Percentiles rank a stretch among this genome's conserved stretches.
Conservation (phyloP, 2,113 vertebrate genomes). For the Fulica atra region DNA sequence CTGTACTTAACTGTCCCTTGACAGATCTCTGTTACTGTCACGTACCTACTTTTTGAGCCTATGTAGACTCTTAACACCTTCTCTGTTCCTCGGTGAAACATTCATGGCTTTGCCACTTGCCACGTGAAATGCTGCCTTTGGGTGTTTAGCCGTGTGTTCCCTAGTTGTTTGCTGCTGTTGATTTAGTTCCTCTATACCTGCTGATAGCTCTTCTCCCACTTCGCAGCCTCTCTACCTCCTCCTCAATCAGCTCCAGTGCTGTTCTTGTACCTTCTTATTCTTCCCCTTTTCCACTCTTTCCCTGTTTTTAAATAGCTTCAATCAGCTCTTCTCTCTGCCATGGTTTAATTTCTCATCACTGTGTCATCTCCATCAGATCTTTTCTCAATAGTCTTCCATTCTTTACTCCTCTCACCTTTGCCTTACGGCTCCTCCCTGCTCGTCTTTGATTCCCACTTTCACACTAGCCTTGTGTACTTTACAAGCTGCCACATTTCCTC, state of each 20-base stretch:
- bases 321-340: neutral
- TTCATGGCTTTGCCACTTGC: neutral
- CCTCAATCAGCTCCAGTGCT: neutral
- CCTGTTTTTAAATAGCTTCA: neutral
- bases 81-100: neutral
- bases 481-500: neutral
- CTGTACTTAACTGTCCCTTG: neutral
- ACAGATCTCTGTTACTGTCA: neutral
- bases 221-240: neutral
- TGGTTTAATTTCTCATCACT: neutral
- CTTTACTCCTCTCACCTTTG: neutral
- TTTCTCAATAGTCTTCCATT: neutral
- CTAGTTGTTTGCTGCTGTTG: neutral
- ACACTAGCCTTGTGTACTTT: neutral
- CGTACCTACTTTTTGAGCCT: neutral
- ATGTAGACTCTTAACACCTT: neutral
- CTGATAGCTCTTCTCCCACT: neutral
- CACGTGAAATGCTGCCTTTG: rapidly evolving
- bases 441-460: neutral
- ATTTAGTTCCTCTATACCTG: neutral
- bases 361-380: neutral
- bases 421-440: neutral
- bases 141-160: rapidly evolving
- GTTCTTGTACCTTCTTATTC: neutral
- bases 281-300: neutral